Evolutionary conservation across 1,140 invertebrate genomes (phyloP).

Genomic region (Rhopalosiphum padi): DNA sequence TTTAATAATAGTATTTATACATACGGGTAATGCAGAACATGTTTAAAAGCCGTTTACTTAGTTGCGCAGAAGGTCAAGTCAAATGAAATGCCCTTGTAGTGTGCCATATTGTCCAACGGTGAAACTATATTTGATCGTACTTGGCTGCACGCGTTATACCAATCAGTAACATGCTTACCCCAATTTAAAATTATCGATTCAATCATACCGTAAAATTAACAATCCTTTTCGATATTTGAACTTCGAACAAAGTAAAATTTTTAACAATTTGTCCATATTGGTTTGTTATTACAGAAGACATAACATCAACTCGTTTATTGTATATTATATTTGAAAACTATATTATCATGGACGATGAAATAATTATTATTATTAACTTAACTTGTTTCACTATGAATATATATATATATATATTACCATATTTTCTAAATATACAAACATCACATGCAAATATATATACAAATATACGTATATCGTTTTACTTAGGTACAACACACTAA

Average conservation of each 20-base stretch:
- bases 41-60: background rate
- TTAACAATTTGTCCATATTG: no score
- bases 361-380: background rate
- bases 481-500: background rate
- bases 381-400: background rate
- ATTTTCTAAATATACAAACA: no score
- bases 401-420: background rate
- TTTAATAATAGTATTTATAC: background rate
- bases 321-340: background rate
- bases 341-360: background rate
- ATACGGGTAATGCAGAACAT: background rate
- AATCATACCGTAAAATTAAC: background rate
- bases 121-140: background rate
- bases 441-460: no score
- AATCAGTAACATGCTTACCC: conserved; percentile 21
- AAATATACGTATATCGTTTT: background rate
- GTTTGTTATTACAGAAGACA: no score
- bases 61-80: background rate
- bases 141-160: conserved; percentile 30
- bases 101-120: background rate
- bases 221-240: background rate
- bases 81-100: conserved; percentile 16
- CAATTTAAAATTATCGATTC: conserved; percentile 42
- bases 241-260: background rate
- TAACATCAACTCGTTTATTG: no score